phyloP scores from a whole-genome alignment of 2,888 invertebrate genomes.

The Campopleginae sp. region DNA sequence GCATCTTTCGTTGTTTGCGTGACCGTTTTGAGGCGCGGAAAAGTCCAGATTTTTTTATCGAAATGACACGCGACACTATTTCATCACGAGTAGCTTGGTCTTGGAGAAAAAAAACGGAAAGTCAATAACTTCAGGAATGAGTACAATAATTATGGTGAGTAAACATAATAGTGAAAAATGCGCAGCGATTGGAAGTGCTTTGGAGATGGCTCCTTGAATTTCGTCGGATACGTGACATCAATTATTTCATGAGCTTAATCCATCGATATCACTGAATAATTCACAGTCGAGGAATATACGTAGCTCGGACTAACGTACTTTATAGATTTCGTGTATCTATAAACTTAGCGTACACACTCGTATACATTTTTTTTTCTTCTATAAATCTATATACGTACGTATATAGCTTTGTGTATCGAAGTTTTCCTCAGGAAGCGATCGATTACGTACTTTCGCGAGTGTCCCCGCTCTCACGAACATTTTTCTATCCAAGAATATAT shows the following conservation, averaged over 20 bases:
- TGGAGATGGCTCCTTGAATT: conserved; percentile 17
- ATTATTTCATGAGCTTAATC: conserved; percentile 36
- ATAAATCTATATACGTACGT: background rate
- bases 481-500: conserved; percentile 28
- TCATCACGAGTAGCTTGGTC: background rate
- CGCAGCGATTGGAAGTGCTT: background rate
- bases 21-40: background rate
- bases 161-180: background rate
- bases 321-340: conserved; percentile 20
- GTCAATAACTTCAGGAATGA: background rate
- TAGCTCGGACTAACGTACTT: conserved; percentile 16
- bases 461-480: conserved; percentile 37
- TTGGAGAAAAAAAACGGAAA: background rate
- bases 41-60: background rate
- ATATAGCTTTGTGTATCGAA: conserved; percentile 25
- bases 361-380: background rate
- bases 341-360: background rate
- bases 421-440: conserved; percentile 52
- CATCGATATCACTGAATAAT: conserved; percentile 64
- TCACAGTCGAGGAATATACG: conserved; percentile 29
- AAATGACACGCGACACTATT: background rate
- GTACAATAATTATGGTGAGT: background rate
- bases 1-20: conserved; percentile 1
- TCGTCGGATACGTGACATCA: conserved; percentile 27
- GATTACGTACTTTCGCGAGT: conserved; percentile 41